These are phyloP conservation scores for Nasonovia ribisnigri DNA, from an alignment of 2,888 invertebrate genomes.

Conservation along the genomic window DNA sequence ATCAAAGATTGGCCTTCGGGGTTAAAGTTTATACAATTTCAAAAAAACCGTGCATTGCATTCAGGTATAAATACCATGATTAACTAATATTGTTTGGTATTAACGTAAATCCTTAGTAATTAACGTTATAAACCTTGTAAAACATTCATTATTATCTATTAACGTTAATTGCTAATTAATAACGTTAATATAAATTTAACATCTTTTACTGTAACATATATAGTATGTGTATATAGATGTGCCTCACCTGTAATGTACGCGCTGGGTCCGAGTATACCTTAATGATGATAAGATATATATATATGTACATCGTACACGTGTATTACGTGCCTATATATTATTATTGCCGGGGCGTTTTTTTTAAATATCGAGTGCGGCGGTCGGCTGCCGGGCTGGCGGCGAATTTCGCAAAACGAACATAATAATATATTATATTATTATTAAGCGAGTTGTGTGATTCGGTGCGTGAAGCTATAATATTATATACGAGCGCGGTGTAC, in stretches of 20 bases:
- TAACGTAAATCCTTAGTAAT: too few relatives aligned
- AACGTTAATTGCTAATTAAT: too few relatives aligned
- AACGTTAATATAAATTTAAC: too few relatives aligned
- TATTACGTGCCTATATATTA: background rate
- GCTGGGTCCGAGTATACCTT: background rate
- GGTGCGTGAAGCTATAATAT: conserved; percentile 61
- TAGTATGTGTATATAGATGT: background rate
- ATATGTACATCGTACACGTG: background rate
- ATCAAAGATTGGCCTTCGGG: too few relatives aligned
- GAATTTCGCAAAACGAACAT: conserved; percentile 53
- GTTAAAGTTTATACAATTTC: too few relatives aligned
- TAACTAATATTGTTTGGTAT: too few relatives aligned
- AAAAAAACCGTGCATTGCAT: too few relatives aligned
- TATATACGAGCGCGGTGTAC: background rate
- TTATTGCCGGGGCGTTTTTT: conserved; percentile 8
- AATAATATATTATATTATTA: background rate
- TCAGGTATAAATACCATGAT: too few relatives aligned
- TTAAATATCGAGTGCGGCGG: conserved; percentile 26
- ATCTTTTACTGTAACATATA: too few relatives aligned
- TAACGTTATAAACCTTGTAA: too few relatives aligned
- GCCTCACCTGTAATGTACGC: too few relatives aligned
- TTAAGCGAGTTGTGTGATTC: conserved; percentile 43
- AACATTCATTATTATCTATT: too few relatives aligned
- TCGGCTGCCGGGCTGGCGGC: background rate
- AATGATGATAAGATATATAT: background rate